These are phyloP conservation scores for Eclectus roratus DNA, from an alignment of 2,113 vertebrate genomes.

Conservation along the genomic window DNA sequence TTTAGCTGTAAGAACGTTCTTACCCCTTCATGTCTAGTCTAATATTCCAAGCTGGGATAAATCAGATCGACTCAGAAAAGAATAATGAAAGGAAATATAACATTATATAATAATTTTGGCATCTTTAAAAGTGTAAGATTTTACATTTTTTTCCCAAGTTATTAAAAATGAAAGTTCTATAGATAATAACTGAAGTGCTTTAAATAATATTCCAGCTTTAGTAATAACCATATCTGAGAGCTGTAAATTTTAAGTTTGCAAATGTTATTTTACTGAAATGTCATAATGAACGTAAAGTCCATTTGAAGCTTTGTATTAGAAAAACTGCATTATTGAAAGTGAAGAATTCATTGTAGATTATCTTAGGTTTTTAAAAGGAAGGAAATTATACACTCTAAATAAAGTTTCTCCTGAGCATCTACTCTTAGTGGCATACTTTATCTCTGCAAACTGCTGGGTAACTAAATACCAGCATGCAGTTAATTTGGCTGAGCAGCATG, in stretches of 20 bases:
- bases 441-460: neutral
- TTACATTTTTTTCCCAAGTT: neutral
- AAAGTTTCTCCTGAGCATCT: neutral
- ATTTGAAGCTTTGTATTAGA: neutral
- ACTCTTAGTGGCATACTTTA: neutral
- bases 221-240: neutral
- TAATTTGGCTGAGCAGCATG: neutral
- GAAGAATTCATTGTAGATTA: neutral
- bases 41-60: slow-evolving; percentile 66
- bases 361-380: neutral
- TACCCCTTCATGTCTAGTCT: slow-evolving; percentile 55
- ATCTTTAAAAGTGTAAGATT: slow-evolving; percentile 37
- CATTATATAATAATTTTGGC: slow-evolving; percentile 40
- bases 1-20: slow-evolving; percentile 60
- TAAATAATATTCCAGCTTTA: neutral
- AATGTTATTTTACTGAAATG: neutral
- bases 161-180: slow-evolving; percentile 33
- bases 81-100: slow-evolving; percentile 29
- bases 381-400: neutral
- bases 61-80: slow-evolving; percentile 63
- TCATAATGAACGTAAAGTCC: neutral
- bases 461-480: neutral
- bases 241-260: slow-evolving; percentile 15
- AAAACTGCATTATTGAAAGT: neutral
- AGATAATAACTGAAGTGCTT: neutral